phyloP scores from a whole-genome alignment of 2,113 vertebrate genomes.

The Centropus bengalensis region DNA sequence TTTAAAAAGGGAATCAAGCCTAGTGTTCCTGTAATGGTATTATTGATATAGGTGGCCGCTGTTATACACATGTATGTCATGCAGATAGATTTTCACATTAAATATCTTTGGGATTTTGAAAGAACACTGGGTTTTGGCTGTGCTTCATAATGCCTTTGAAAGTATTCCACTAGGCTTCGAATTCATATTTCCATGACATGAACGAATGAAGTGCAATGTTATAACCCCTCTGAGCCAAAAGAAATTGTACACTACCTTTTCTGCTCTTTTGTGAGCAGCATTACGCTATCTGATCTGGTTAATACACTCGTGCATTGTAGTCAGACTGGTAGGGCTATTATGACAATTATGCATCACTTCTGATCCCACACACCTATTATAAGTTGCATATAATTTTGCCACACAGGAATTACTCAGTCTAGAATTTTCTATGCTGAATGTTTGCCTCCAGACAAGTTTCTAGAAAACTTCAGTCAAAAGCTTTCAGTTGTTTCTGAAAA shows the following conservation, averaged over 20 bases:
- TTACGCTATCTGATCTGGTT: background rate
- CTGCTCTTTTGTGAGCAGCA: background rate
- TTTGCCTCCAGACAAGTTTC: background rate
- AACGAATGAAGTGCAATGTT: background rate
- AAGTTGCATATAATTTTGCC: background rate
- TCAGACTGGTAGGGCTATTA: background rate
- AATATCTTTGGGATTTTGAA: background rate
- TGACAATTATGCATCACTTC: background rate
- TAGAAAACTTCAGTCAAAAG: background rate
- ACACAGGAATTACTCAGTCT: background rate
- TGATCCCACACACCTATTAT: background rate
- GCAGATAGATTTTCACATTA: background rate
- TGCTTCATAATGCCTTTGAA: background rate
- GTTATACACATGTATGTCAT: background rate
- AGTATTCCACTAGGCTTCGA: background rate
- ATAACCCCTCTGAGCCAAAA: background rate
- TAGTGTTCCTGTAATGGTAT: background rate
- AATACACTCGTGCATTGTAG: background rate
- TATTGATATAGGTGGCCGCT: background rate
- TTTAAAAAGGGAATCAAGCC: background rate
- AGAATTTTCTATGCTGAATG: conserved; percentile 34
- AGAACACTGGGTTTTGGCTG: background rate
- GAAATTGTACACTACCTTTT: background rate
- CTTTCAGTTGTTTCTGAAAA: conserved; percentile 32
- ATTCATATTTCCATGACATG: background rate